These are phyloP conservation scores for Henricia sp. DNA, from an alignment of 53 echinoderm and acorn worm genomes.

Conservation along the genomic window DNA sequence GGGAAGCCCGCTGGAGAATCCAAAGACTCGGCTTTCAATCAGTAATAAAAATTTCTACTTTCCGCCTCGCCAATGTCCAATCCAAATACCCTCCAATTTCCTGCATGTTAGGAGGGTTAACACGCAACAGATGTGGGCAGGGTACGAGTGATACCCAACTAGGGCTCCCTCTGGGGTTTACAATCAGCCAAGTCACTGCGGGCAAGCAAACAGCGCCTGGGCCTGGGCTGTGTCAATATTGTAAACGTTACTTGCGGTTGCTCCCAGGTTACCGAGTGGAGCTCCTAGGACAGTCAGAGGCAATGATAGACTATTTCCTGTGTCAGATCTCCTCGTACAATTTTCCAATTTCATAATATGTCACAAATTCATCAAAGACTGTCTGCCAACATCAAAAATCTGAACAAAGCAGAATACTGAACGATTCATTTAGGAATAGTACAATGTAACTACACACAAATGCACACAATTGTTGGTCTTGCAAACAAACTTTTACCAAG, in stretches of 20 bases:
- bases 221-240: background rate
- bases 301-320: conserved; percentile 52
- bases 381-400: background rate
- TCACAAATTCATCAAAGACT: background rate
- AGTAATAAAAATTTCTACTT: conserved; percentile 20
- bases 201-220: background rate
- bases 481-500: too few relatives aligned
- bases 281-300: background rate
- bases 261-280: conserved; percentile 12
- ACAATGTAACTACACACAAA: too few relatives aligned
- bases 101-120: conserved; percentile 47
- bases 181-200: conserved; percentile 56
- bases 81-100: conserved; percentile 62
- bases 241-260: conserved; percentile 16
- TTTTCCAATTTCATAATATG: conserved; percentile 20
- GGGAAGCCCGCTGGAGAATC: background rate
- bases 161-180: conserved; percentile 64
- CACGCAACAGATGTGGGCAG: conserved; percentile 25
- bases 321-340: conserved; percentile 21
- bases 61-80: conserved; percentile 45
- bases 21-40: conserved; percentile 24
- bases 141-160: conserved; percentile 45
- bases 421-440: background rate
- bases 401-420: background rate
- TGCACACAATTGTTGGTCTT: too few relatives aligned